These are phyloP conservation scores for Agrotis puta DNA, from an alignment of 2,888 invertebrate species.

Conservation along the genomic window DNA sequence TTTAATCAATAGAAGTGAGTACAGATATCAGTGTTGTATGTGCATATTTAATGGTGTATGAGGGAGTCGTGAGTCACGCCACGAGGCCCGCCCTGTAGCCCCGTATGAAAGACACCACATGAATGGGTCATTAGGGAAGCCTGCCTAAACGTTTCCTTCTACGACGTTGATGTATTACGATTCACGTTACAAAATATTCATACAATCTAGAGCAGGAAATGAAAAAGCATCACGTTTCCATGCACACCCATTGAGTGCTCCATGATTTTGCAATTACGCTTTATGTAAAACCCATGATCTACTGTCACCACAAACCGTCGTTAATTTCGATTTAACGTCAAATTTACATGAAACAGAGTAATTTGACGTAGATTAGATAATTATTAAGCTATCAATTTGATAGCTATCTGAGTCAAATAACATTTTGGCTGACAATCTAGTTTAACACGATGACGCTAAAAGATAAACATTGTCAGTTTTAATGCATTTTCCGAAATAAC, in stretches of 20 bases:
- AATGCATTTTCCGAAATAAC: constrained; percentile 60
- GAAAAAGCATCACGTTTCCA: constrained; percentile 57
- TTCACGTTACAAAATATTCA: constrained; percentile 69
- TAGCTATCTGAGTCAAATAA: constrained; percentile 21
- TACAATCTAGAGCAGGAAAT: constrained; percentile 68
- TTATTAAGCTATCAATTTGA: constrained; percentile 36
- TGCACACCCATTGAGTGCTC: constrained; percentile 43
- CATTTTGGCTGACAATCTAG: constrained; percentile 12
- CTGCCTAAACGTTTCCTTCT: constrained; percentile 76
- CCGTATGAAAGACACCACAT: constrained; percentile 76
- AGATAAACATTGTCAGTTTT: constrained; percentile 25
- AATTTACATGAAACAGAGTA: constrained; percentile 44
- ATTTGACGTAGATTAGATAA: constrained; percentile 41
- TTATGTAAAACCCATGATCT: constrained; percentile 45
- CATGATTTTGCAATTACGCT: constrained; percentile 51
- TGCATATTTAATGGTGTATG: constrained; percentile 65
- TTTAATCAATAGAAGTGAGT: constrained; percentile 46
- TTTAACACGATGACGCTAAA: constrained; percentile 8
- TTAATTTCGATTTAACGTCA: constrained; percentile 46
- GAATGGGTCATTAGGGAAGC: constrained; percentile 84
- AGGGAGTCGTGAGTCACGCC: constrained; percentile 77
- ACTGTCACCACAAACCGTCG: constrained; percentile 27
- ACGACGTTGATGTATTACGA: constrained; percentile 77
- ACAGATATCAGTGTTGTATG: constrained; percentile 59
- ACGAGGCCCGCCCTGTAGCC: constrained; percentile 64